Evolutionary conservation across 2,888 invertebrate genomes (phyloP), one percentile per base, ranked within the genome.

Genomic region (Dascillus cervinus): DNA sequence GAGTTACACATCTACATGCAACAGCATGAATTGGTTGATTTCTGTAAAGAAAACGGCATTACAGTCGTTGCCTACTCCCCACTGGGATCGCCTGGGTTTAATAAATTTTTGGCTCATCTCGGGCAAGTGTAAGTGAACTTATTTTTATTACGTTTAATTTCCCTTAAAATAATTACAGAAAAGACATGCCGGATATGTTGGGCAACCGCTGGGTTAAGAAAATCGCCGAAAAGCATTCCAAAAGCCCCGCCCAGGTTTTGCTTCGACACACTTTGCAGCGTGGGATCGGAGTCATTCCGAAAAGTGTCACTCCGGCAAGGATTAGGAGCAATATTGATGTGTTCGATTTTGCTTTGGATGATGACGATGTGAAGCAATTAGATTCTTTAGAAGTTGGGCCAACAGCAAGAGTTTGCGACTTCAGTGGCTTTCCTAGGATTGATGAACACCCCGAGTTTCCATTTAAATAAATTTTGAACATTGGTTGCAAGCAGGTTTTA

Each of bases 251-350:
- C 3, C 90, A 91, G 64, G 58, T 77, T 13, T 63, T 86, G 20
- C 64, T 92, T 2, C 73, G 82, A 26, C 80, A 81, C 62, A 67
- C 76, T 8, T 50, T 86, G 5, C 86, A 91, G 58, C 74, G 74
- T 24, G 82, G 79, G 5, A 62, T 89, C 15, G 73, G 73, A 4
- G 79, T 79, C 19, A 88, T 92, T 52, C 91, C 91, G 3, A 92
- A 91, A 61, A 90, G 89, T 58, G 81, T 80, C 2, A 82, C 81
- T 59, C 66, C 78, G 0, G 55, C 65, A 4, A 73, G 90, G 39
- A 75, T 92, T 11, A 70, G 71, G 50, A 75, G 85, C 64, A 92
- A 92, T 56, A 72, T 88, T 23, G 65, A 80, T 33, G 59, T 88
- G 28, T 86, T 85, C 58, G 77, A 82, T 61, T 88, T 88, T 57